Evolutionary conservation across 2,113 vertebrate genomes (phyloP).

Genomic region (Ochotona princeps): DNA sequence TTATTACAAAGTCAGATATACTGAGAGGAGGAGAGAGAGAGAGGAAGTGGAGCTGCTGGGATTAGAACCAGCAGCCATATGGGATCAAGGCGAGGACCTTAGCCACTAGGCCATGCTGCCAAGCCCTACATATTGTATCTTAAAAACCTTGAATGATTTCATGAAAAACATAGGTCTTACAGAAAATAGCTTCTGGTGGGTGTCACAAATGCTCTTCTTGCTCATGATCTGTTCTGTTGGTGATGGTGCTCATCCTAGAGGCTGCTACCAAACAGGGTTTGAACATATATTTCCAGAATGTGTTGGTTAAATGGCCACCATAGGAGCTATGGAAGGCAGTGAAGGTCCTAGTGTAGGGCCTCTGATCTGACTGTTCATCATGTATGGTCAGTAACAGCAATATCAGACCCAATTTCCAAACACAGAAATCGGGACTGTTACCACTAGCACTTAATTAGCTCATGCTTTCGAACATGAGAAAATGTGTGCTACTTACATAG

Average conservation of each 20-base stretch:
- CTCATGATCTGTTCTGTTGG: not conserved
- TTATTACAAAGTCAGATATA: no score
- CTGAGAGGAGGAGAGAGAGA: no score
- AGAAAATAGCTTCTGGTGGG: not conserved
- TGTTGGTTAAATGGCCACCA: not conserved
- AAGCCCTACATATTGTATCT: not conserved
- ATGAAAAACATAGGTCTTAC: constrained; percentile 5
- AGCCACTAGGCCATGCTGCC: no score
- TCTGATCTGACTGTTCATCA: not conserved
- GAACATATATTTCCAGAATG: not conserved
- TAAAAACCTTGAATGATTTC: not conserved
- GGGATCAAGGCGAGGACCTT: no score
- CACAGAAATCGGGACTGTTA: not conserved
- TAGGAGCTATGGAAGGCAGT: not conserved
- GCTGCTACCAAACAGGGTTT: not conserved
- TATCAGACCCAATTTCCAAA: constrained; percentile 8
- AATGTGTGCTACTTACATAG: not conserved
- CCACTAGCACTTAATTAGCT: not conserved
- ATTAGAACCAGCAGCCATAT: no score
- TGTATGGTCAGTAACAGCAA: not conserved
- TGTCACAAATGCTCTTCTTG: not conserved
- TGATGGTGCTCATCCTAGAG: not conserved
- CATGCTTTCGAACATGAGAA: not conserved
- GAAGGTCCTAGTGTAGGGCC: not conserved
- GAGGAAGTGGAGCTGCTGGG: no score